Conservation (phyloP, 2,113 vertebrate genomes). For the Charina bottae region DNA sequence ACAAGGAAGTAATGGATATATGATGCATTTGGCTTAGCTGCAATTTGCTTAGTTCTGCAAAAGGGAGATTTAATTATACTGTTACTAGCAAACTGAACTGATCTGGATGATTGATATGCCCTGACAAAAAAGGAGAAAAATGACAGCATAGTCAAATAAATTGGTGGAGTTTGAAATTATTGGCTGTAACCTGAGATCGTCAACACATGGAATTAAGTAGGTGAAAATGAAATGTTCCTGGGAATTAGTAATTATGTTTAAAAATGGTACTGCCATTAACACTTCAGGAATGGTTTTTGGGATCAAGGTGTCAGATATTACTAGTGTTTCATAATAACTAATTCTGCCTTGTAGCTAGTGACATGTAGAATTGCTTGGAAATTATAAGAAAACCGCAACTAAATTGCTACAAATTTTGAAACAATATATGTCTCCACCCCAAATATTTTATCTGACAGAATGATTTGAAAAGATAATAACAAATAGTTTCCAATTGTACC, state of each 20-base stretch:
- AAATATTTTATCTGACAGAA: background rate
- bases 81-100: background rate
- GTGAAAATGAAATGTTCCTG: slow-evolving; percentile 10
- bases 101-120: slow-evolving; percentile 8
- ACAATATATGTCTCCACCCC: background rate
- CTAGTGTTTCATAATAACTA: slow-evolving; percentile 14
- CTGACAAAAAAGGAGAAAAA: slow-evolving; percentile 16
- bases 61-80: slow-evolving; percentile 25
- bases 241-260: background rate
- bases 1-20: background rate
- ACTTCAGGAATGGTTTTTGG: background rate
- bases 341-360: background rate
- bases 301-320: background rate
- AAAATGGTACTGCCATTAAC: slow-evolving; percentile 2
- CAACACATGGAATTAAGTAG: slow-evolving; percentile 8
- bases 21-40: slow-evolving; percentile 15
- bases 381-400: background rate
- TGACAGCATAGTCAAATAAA: slow-evolving; percentile 21
- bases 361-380: background rate
- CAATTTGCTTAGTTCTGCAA: slow-evolving; percentile 32
- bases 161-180: slow-evolving; percentile 24
- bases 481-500: background rate
- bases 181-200: slow-evolving; percentile 2
- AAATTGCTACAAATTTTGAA: background rate
- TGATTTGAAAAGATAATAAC: background rate